These are phyloP conservation scores for Orthonevra nobilis DNA, from an alignment of 2,888 invertebrate genomes.

Conservation along the genomic window DNA sequence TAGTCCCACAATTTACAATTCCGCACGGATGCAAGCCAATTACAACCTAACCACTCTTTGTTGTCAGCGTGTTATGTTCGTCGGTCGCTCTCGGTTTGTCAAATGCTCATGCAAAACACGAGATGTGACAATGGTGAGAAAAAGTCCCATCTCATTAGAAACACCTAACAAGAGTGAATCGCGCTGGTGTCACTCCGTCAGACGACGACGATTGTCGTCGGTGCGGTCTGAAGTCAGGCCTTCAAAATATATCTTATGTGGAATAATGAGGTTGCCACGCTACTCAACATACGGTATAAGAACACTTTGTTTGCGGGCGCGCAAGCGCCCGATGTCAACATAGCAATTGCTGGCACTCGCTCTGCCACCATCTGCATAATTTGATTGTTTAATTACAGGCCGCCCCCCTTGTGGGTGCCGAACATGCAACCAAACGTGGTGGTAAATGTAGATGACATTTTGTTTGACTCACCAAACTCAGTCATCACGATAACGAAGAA, in stretches of 20 bases:
- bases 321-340: conserved; percentile 60
- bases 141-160: conserved; percentile 62
- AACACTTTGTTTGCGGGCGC: conserved; percentile 53
- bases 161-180: conserved; percentile 4
- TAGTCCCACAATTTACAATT: conserved; percentile 57
- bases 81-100: conserved; percentile 24
- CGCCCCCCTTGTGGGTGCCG: conserved; percentile 25
- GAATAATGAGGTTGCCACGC: conserved; percentile 40
- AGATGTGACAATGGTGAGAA: conserved; percentile 68
- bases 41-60: conserved; percentile 49
- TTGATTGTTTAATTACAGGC: conserved; percentile 65
- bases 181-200: neutral
- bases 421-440: conserved; percentile 38
- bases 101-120: conserved; percentile 51
- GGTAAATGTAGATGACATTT: conserved; percentile 35
- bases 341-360: conserved; percentile 57
- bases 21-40: conserved; percentile 63
- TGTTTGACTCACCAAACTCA: conserved; percentile 35
- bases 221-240: conserved; percentile 29
- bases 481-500: conserved; percentile 13
- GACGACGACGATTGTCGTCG: neutral
- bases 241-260: conserved; percentile 44
- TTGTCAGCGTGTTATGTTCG: neutral
- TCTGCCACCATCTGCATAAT: conserved; percentile 56
- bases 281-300: conserved; percentile 28